phyloP scores from a whole-genome alignment of 2,888 invertebrate species.

The Nycteola revayana region DNA sequence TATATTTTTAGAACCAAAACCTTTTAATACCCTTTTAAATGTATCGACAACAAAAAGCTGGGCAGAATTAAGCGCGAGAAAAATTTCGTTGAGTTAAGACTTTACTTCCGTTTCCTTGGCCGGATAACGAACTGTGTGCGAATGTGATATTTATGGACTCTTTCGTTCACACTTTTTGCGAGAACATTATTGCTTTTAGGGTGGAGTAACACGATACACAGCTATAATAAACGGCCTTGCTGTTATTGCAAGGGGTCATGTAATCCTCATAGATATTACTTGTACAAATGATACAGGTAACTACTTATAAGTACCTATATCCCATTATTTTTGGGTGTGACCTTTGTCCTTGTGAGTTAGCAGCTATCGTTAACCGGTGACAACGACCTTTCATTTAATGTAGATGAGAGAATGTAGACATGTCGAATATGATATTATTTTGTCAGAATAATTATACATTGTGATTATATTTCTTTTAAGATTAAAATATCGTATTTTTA shows the following conservation, averaged over 20 bases:
- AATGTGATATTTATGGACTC: slow-evolving; percentile 44
- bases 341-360: slow-evolving; percentile 5
- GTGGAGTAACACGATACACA: slow-evolving; percentile 29
- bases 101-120: slow-evolving; percentile 38
- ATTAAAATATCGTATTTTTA: too few species aligned
- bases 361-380: background rate
- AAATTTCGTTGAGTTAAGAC: slow-evolving; percentile 35
- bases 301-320: too few species aligned
- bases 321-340: slow-evolving; percentile 20
- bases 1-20: too few species aligned
- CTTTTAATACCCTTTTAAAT: slow-evolving; percentile 7
- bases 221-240: slow-evolving; percentile 32
- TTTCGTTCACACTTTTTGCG: slow-evolving; percentile 40
- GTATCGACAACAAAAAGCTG: slow-evolving; percentile 26
- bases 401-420: too few species aligned
- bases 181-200: slow-evolving; percentile 38
- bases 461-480: too few species aligned
- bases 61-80: slow-evolving; percentile 25
- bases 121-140: slow-evolving; percentile 46
- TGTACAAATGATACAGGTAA: slow-evolving; percentile 19
- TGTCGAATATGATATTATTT: too few species aligned
- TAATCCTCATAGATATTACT: slow-evolving; percentile 13
- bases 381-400: too few species aligned
- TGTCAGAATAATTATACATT: too few species aligned
- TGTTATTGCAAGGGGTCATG: slow-evolving; percentile 23